These are phyloP conservation scores for Rhamphomyia laevipes DNA, from an alignment of 2,888 invertebrate genomes.

Conservation along the genomic window DNA sequence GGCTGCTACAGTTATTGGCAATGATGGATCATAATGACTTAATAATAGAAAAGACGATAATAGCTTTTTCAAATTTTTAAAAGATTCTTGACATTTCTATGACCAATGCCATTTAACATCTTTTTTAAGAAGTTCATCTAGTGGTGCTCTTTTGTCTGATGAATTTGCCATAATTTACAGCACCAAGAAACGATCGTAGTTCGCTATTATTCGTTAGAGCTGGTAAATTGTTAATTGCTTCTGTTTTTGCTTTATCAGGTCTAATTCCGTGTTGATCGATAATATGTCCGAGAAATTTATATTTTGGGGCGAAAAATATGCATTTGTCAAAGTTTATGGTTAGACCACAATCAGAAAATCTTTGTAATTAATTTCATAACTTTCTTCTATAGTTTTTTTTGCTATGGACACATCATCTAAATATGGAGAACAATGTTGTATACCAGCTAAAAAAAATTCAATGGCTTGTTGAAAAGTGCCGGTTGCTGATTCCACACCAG, in stretches of 20 bases:
- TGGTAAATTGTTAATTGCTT: conserved; percentile 5
- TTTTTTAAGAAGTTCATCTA: conserved; percentile 9
- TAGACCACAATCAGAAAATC: conserved; percentile 6
- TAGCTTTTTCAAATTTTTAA: conserved; percentile 13
- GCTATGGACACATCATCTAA: conserved; percentile 15
- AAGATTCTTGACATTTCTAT: conserved; percentile 8
- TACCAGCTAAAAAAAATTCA: conserved; percentile 11
- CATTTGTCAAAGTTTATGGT: conserved; percentile 12
- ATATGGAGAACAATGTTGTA: conserved; percentile 8
- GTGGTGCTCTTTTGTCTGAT: conserved; percentile 2
- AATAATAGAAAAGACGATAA: conserved; percentile 8
- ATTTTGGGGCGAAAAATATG: conserved; percentile 5
- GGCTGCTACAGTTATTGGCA: conserved; percentile 8
- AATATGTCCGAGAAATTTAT: conserved; percentile 12
- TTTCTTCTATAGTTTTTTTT: too few relatives aligned
- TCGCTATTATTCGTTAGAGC: conserved; percentile 6
- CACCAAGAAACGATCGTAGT: conserved; percentile 8
- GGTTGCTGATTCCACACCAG: conserved; percentile 15
- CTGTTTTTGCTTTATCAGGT: neutral
- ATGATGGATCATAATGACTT: conserved; percentile 10
- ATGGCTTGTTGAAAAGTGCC: conserved; percentile 14
- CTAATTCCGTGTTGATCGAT: conserved; percentile 5
- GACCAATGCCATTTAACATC: conserved; percentile 9
- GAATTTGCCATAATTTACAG: conserved; percentile 13
- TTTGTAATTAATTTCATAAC: conserved; percentile 7